These are phyloP conservation scores for Oenanthe melanoleuca DNA, from an alignment of 2,113 vertebrate species.

Conservation along the genomic window DNA sequence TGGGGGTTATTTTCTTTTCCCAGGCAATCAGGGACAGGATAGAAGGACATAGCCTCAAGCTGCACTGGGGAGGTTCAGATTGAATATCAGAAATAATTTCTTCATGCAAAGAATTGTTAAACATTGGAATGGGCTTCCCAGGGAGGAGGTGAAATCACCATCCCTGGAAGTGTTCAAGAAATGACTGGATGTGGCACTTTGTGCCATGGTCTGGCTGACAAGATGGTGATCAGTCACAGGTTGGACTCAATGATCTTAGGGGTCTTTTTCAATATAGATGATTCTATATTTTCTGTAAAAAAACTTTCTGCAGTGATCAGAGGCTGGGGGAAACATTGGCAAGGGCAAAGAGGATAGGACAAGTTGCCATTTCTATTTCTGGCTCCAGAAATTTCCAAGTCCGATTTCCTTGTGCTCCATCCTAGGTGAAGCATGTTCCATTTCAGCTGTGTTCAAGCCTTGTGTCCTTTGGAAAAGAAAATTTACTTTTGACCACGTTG, in stretches of 20 bases:
- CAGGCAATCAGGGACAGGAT: not conserved
- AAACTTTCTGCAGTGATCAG: not conserved
- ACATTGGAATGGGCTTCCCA: not conserved
- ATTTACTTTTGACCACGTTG: not conserved
- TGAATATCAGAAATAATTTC: not conserved
- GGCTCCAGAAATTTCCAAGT: not conserved
- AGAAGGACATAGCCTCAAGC: not conserved
- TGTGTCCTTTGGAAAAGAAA: not conserved
- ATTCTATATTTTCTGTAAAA: not conserved
- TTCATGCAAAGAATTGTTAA: not conserved
- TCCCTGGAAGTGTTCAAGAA: not conserved
- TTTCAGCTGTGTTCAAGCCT: not conserved
- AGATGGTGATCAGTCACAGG: not conserved
- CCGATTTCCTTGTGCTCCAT: not conserved
- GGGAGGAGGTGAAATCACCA: not conserved
- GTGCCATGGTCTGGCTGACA: not conserved
- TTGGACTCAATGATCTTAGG: not conserved
- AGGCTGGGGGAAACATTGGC: not conserved
- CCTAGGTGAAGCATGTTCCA: not conserved
- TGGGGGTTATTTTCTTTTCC: not conserved
- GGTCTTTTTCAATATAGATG: not conserved
- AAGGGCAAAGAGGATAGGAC: not conserved
- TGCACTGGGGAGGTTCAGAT: not conserved
- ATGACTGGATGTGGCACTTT: rapidly evolving
- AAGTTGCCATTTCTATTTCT: not conserved